Evolutionary conservation across 1,140 invertebrate genomes (phyloP).

Genomic region (Heliconius nattereri): DNA sequence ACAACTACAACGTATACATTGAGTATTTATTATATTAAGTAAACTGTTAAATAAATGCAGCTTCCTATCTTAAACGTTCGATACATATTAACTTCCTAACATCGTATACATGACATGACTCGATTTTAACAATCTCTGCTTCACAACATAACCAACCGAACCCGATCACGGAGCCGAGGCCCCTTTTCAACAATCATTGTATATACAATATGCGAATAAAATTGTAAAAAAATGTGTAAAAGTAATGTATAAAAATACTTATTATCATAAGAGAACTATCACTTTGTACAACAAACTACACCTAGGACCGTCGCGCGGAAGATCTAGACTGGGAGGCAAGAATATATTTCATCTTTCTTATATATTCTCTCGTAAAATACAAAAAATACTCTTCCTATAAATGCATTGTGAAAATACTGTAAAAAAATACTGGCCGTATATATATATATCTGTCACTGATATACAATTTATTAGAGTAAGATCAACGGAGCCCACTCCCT

Average conservation of each 20-base stretch:
- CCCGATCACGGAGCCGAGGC: constrained; percentile 52
- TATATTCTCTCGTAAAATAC: constrained; percentile 27
- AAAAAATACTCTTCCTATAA: constrained; percentile 42
- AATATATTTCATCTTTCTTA: constrained; percentile 30
- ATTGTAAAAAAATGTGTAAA: constrained; percentile 79
- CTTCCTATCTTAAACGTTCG: constrained; percentile 67
- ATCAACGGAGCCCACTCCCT: not conserved
- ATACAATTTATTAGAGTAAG: constrained; percentile 34
- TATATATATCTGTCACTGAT: constrained; percentile 39
- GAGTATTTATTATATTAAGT: constrained; percentile 70
- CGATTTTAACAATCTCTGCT: constrained; percentile 49
- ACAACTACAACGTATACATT: constrained; percentile 76
- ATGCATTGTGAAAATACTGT: constrained; percentile 45
- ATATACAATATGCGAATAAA: constrained; percentile 74
- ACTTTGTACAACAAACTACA: constrained; percentile 77
- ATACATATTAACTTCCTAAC: constrained; percentile 62
- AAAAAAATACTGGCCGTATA: constrained; percentile 50
- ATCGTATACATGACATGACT: constrained; percentile 74
- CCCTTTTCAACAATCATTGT: constrained; percentile 64
- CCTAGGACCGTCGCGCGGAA: constrained; percentile 68
- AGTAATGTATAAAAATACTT: constrained; percentile 80
- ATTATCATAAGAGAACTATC: constrained; percentile 79
- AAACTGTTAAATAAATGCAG: constrained; percentile 73
- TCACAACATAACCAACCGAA: constrained; percentile 68
- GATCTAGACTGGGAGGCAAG: constrained; percentile 55